phyloP scores from a whole-genome alignment of 2,797 vertebrate genomes.

The Buceros bicornis region DNA sequence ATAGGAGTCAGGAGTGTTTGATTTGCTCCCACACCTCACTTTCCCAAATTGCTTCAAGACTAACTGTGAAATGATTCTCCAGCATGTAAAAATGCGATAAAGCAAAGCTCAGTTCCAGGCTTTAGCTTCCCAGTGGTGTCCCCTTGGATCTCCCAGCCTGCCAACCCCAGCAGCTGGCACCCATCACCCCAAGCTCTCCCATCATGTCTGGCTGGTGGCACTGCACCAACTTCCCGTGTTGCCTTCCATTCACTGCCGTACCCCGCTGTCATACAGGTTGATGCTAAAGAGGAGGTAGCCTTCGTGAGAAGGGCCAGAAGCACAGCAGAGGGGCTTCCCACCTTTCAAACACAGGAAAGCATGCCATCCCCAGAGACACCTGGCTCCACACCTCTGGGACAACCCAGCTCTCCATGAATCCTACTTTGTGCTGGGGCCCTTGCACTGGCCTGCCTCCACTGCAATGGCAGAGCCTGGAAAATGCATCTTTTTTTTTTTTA shows the following conservation, averaged over 20 bases:
- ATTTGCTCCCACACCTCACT: neutral
- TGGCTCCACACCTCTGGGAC: rapidly evolving
- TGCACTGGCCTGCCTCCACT: neutral
- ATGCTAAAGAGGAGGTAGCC: neutral
- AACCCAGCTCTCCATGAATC: neutral
- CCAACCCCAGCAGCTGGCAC: neutral
- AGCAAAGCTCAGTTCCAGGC: neutral
- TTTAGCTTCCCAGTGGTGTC: neutral
- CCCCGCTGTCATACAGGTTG: neutral
- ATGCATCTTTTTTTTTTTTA: neutral
- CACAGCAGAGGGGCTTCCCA: neutral
- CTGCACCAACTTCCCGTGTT: rapidly evolving
- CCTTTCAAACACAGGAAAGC: neutral
- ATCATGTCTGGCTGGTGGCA: neutral
- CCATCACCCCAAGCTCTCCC: neutral
- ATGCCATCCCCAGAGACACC: rapidly evolving
- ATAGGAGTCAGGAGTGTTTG: neutral
- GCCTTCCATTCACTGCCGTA: neutral
- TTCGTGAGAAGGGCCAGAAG: rapidly evolving
- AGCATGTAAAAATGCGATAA: neutral
- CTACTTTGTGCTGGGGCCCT: no score
- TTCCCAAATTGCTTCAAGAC: neutral
- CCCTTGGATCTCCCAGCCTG: neutral
- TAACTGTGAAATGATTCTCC: neutral
- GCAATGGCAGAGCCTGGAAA: rapidly evolving